Percentiles rank a stretch among this genome's conserved stretches.
Evolutionary conservation across 2,888 invertebrate genomes (phyloP).

Genomic region (Octodonta nipae): DNA sequence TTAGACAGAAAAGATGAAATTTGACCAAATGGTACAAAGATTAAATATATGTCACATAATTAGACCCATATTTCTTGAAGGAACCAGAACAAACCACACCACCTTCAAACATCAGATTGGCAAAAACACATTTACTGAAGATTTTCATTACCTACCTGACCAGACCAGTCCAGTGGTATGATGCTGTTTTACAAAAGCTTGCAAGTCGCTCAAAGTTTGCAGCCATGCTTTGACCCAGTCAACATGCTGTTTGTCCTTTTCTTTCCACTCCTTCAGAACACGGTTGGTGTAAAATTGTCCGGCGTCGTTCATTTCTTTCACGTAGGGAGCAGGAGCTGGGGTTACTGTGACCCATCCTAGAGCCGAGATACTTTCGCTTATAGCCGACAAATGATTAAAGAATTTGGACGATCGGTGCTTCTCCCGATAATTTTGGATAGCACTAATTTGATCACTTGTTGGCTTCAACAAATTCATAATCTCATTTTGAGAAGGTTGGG

Average conservation of each 20-base stretch:
- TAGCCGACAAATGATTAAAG: constrained; percentile 92
- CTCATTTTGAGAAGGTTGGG: constrained; percentile 60
- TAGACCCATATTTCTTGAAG: no score
- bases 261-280: constrained; percentile 95
- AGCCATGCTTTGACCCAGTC: constrained; percentile 94
- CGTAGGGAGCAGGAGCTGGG: constrained; percentile 87
- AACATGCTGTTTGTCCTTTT: constrained; percentile 80
- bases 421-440: constrained; percentile 69
- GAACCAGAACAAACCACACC: no score
- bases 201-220: constrained; percentile 70
- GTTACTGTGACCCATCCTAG: constrained; percentile 90
- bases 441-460: constrained; percentile 67
- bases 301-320: constrained; percentile 97
- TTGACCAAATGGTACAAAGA: no score
- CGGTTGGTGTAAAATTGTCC: constrained; percentile 92
- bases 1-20: no score
- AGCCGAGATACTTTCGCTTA: constrained; percentile 92
- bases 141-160: constrained; percentile 49
- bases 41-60: no score
- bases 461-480: constrained; percentile 63
- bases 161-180: constrained; percentile 96
- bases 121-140: no score
- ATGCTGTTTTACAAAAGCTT: constrained; percentile 81
- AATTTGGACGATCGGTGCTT: constrained; percentile 71
- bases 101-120: no score